A percentile compares a stretch with the other conserved stretches of the same genome.
Conservation (phyloP, 1,140 invertebrate genomes). For the Bombus picipes region DNA sequence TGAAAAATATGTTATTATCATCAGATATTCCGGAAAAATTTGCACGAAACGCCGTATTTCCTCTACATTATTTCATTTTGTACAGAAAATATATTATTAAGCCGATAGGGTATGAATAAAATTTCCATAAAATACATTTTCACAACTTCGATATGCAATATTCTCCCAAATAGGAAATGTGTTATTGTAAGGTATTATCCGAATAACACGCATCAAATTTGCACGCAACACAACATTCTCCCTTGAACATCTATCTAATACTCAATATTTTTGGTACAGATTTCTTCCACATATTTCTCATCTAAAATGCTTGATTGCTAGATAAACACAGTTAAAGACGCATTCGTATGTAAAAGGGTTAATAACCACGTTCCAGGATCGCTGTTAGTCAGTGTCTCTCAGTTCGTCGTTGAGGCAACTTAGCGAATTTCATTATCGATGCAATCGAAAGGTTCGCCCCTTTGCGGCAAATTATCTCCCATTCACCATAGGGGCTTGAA, state of each 20-base stretch:
- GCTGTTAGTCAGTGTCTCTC: neutral
- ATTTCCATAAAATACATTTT: too few relatives aligned
- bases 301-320: neutral
- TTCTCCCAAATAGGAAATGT: too few relatives aligned
- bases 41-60: too few relatives aligned
- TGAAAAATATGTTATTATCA: too few relatives aligned
- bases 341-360: neutral
- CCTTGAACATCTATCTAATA: neutral
- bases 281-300: neutral
- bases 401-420: neutral
- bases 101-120: too few relatives aligned
- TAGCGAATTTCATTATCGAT: conserved; percentile 35
- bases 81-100: too few relatives aligned
- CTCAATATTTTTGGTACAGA: neutral
- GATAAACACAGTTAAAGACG: neutral
- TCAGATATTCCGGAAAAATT: too few relatives aligned
- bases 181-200: too few relatives aligned
- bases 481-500: neutral
- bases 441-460: conserved; percentile 10
- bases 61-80: too few relatives aligned
- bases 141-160: too few relatives aligned
- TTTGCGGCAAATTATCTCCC: conserved; percentile 24
- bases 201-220: neutral
- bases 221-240: neutral
- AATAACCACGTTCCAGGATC: conserved; percentile 23